Base-by-base conservation (phyloP, 2,888 invertebrate species). In the Rutpela maculata region DNA sequence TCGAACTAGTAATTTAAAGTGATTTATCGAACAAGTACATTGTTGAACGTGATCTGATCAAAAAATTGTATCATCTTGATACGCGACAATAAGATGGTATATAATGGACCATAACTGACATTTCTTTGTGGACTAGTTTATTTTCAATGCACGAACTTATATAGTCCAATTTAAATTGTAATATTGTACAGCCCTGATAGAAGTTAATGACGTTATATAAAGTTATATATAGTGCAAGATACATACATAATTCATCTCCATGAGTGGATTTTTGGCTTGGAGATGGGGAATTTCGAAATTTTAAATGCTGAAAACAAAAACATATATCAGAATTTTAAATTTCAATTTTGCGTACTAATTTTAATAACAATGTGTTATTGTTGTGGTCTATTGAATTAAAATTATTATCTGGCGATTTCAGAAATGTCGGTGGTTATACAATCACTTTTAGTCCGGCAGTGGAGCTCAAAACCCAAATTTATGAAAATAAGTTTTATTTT, bases 1-100 rank as follows among this genome's bases (percentile, higher is more conserved):
- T 84, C 84, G 82, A 82, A 84, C 85, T 79, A 79, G 84, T 79
- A 85, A 84, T 86, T 86, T 85, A 82, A 80, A 83, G 82, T 85
- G 84, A 85, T 85, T 85, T 86, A 85, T 86, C 79, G 84, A 83
- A 79, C 73, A 78, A 72, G 66, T 68, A 17, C 26, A 70, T 70
- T 70, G 70, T 70, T 43, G 70, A n/a, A 12, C 70, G 59, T 43
- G 70, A 72, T 68, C n/a, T 18, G 35, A 74, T 63, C 69, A 62
- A 71, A 76, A 75, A 75, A 66, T 66, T 72, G 72, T 72, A 76
- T 71, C 75, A 76, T 70, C 69, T 63, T 57, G 70, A 62, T 62
- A 60, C 26, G 43, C 1, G 11, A 50, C 43, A 9, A 35, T 66
- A 56, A 57, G 66, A 17, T n/a, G 55, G 74, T 15, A 2, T 18